Conservation (phyloP, 2,797 vertebrate species). For the Galagoides demidoff region DNA sequence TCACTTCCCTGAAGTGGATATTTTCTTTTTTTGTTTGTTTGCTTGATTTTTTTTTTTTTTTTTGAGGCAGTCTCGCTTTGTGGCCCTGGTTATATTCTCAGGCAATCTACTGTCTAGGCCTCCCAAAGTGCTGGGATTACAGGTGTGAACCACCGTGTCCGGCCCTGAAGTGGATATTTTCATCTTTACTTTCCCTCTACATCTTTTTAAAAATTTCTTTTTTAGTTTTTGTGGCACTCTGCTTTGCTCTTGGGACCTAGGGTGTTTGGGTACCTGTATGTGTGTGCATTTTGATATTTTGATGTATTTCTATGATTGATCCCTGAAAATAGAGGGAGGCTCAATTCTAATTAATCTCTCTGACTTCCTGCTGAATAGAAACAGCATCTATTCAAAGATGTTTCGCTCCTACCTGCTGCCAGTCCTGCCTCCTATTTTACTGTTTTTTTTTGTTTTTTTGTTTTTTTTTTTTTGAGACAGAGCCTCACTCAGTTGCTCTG, state of each 20-base stretch:
- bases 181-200: not conserved
- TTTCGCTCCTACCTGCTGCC: not conserved
- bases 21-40: not conserved
- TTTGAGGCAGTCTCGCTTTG: too few species aligned
- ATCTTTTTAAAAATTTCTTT: not conserved
- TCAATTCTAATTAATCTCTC: constrained; percentile 31
- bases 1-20: not conserved
- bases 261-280: not conserved
- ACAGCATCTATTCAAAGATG: not conserved
- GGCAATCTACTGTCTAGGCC: too few species aligned
- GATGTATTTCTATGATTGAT: not conserved
- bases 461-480: not conserved
- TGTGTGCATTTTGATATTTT: not conserved
- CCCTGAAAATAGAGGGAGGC: not conserved
- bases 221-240: not conserved
- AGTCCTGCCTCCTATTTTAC: not conserved
- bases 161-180: not conserved
- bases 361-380: not conserved
- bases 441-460: not conserved
- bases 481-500: too few species aligned
- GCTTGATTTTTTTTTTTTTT: not conserved
- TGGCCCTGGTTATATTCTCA: too few species aligned
- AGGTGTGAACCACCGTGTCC: too few species aligned
- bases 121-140: too few species aligned
- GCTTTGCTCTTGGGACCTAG: not conserved